phyloP scores from a whole-genome alignment of 2,797 vertebrate genomes.

The Mormyrus proboscirostris region DNA sequence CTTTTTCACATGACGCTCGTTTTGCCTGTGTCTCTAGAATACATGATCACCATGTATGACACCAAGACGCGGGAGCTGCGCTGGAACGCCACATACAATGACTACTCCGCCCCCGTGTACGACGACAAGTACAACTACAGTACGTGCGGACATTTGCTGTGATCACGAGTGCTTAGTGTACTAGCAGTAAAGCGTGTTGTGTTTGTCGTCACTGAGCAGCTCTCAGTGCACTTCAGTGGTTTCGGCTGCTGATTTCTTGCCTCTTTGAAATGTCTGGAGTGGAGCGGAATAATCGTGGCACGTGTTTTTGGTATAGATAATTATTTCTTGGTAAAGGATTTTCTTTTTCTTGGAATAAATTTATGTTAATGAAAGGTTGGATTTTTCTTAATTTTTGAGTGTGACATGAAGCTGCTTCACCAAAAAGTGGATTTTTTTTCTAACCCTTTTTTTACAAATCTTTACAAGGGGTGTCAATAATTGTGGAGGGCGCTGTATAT shows the following conservation, averaged over 20 bases:
- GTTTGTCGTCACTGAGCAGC: neutral
- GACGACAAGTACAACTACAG: slow-evolving; percentile 77
- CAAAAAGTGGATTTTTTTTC: neutral
- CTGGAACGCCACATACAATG: slow-evolving; percentile 89
- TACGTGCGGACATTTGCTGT: slow-evolving; percentile 52
- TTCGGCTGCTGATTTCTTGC: neutral
- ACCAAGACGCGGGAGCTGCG: slow-evolving; percentile 79
- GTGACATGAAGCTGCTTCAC: neutral
- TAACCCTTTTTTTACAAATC: neutral
- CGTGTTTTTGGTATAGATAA: neutral
- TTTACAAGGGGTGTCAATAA: neutral
- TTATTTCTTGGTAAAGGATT: neutral
- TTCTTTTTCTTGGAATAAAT: neutral
- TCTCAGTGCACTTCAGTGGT: neutral
- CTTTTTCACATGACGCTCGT: neutral
- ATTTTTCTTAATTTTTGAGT: neutral
- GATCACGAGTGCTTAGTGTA: neutral
- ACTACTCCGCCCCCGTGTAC: slow-evolving; percentile 75
- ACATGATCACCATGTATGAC: slow-evolving; percentile 92
- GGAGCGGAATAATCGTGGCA: neutral
- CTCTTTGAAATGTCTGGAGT: neutral
- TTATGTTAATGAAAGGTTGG: neutral
- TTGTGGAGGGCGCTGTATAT: neutral
- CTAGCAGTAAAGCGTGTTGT: neutral
- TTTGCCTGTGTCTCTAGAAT: slow-evolving; percentile 61